Evolutionary conservation across 2,113 vertebrate genomes (phyloP).

Genomic region (Anthoscopus minutus): DNA sequence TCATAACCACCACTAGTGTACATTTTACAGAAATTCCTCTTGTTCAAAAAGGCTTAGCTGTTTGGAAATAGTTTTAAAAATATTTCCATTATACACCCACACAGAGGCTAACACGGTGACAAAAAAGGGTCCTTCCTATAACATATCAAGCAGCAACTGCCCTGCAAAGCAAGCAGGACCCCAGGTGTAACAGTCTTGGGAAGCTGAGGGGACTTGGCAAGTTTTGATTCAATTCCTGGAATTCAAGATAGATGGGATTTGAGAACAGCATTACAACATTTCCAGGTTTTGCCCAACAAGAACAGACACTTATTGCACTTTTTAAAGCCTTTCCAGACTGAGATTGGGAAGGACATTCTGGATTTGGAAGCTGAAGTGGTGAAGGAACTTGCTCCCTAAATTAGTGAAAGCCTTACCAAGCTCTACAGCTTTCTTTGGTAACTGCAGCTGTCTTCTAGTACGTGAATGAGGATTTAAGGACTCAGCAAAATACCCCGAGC

Average conservation of each 20-base stretch:
- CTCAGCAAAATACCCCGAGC: not conserved
- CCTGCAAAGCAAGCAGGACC: not conserved
- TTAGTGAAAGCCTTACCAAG: not conserved
- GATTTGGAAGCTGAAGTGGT: not conserved
- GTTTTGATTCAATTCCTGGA: not conserved
- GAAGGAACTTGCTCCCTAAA: not conserved
- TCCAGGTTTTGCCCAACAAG: not conserved
- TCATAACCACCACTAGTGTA: not conserved
- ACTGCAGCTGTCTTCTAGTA: not conserved
- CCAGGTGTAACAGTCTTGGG: rapidly evolving
- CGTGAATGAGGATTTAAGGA: not conserved
- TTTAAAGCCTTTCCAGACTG: not conserved
- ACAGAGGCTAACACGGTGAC: not conserved
- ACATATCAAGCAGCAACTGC: rapidly evolving
- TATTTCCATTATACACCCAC: not conserved
- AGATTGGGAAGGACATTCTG: not conserved
- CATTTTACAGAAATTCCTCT: not conserved
- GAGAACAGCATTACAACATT: not conserved
- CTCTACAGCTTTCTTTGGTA: not conserved
- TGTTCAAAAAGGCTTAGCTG: not conserved
- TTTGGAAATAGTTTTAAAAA: not conserved
- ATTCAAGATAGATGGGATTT: not conserved
- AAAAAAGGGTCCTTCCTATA: not conserved
- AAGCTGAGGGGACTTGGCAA: not conserved
- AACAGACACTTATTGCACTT: not conserved